Evolutionary conservation across 2,888 invertebrate genomes (phyloP), one percentile per base, ranked within the genome.

Genomic region (Amphipoea oculea): DNA sequence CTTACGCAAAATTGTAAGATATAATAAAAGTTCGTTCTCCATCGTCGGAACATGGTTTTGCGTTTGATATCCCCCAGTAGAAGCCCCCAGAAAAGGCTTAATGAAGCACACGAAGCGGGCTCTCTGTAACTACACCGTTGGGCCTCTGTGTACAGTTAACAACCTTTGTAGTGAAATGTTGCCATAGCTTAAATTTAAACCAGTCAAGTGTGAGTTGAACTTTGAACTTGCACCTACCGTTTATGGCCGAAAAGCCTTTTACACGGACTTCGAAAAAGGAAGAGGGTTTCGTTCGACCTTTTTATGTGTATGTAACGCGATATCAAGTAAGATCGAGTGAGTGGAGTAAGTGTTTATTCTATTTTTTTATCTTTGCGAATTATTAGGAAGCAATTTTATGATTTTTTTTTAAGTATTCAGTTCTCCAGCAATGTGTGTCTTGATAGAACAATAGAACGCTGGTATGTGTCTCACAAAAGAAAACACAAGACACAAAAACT

Each of bases 81-180:
- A 17, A 63, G 40, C 40, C 23, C 17, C 81, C 81, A 85, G 81
- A 87, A 89, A 89, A 89, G 87, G 86, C 85, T 90, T 91, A 87
- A 89, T 88, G 83, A 90, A 89, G 79, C 84, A 65, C 66, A 75
- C 76, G 72, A 51, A 72, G 51, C 67, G 69, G 54, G 51, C 45
- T 73, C 69, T 73, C 66, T 6, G 81, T 75, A 84, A 84, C 81
- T 79, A 81, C 60, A 62, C 84, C 62, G 67, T 51, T 65, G 84
- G 17, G 74, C 60, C 51, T 36, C 69, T 82, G 82, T 86, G 73
- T 82, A 74, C 78, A 79, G 72, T 72, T 78, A 84, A 81, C 82
- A 79, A 81, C 83, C 86, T 83, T 80, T 84, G 82, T 73, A 67
- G 78, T 70, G 51, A 81, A 84, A 83, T 82, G 85, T 88, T 83